Evolutionary conservation across 2,797 vertebrate species (phyloP).

Genomic region (Urophycis tenuis): DNA sequence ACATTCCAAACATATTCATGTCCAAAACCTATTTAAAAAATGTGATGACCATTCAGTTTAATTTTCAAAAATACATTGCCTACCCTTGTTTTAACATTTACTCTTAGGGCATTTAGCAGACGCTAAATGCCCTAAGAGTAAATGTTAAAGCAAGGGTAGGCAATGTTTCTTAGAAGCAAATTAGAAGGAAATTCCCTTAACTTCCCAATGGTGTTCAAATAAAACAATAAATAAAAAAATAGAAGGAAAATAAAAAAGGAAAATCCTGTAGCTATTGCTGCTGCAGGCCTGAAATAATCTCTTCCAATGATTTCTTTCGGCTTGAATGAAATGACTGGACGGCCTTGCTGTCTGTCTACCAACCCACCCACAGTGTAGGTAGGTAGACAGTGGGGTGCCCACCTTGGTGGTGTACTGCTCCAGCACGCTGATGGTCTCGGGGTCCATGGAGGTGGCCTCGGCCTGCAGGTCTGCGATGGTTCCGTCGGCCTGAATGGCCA

Average conservation of each 20-base stretch:
- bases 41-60: not conserved
- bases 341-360: too few species aligned
- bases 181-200: too few species aligned
- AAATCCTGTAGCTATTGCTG: too few species aligned
- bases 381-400: conserved; percentile 7
- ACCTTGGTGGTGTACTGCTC: conserved; percentile 97
- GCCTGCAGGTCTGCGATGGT: conserved; percentile 91
- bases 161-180: not conserved
- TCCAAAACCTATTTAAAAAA: not conserved
- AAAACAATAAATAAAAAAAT: too few species aligned
- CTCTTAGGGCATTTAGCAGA: too few species aligned
- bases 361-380: too few species aligned
- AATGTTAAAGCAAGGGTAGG: not conserved
- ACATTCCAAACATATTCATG: not conserved
- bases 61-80: not conserved
- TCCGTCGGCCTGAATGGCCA: conserved; percentile 96
- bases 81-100: not conserved
- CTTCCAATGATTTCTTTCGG: too few species aligned
- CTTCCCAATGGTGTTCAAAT: too few species aligned
- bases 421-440: conserved; percentile 93
- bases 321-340: too few species aligned
- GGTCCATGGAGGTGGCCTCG: conserved; percentile 81
- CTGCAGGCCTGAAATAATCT: too few species aligned
- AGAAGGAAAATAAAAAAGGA: too few species aligned
- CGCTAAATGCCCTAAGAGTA: too few species aligned